These are phyloP conservation scores for Herpetotheres cachinnans DNA, from an alignment of 2,113 vertebrate species.

Conservation along the genomic window DNA sequence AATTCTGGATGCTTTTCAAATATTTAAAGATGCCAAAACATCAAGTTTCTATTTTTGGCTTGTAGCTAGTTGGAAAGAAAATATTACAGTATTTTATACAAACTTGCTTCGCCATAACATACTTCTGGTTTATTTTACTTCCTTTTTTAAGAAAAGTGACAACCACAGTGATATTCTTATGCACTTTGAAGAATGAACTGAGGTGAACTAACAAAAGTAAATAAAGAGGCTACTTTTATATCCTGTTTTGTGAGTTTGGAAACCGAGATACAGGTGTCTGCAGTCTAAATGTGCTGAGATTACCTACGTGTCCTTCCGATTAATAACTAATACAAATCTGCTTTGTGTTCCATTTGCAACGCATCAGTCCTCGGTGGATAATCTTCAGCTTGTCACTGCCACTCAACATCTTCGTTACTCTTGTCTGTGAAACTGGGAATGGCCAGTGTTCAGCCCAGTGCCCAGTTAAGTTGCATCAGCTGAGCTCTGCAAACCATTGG, in stretches of 20 bases:
- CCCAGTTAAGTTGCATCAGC: background rate
- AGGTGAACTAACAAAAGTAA: slow-evolving; percentile 1
- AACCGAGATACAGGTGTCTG: background rate
- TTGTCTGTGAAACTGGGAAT: slow-evolving; percentile 44
- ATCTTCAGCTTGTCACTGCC: slow-evolving; percentile 69
- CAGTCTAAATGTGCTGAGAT: background rate
- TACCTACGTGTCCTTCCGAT: background rate
- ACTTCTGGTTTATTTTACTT: background rate
- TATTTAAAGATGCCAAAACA: background rate
- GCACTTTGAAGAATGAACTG: background rate
- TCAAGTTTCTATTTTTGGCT: background rate
- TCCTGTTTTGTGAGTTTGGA: background rate
- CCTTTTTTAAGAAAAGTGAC: background rate
- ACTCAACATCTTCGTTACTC: slow-evolving; percentile 79
- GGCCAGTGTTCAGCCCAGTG: background rate
- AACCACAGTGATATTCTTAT: background rate
- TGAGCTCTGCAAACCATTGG: background rate
- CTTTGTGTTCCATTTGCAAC: slow-evolving; percentile 55
- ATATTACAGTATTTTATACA: background rate
- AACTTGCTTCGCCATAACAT: background rate
- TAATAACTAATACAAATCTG: slow-evolving; percentile 29
- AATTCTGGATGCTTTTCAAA: slow-evolving; percentile 34
- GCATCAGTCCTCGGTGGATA: slow-evolving; percentile 57
- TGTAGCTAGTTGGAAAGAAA: background rate
- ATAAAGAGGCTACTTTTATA: background rate